phyloP scores from a whole-genome alignment of 2,888 invertebrate genomes.

The Osmoderma eremita region DNA sequence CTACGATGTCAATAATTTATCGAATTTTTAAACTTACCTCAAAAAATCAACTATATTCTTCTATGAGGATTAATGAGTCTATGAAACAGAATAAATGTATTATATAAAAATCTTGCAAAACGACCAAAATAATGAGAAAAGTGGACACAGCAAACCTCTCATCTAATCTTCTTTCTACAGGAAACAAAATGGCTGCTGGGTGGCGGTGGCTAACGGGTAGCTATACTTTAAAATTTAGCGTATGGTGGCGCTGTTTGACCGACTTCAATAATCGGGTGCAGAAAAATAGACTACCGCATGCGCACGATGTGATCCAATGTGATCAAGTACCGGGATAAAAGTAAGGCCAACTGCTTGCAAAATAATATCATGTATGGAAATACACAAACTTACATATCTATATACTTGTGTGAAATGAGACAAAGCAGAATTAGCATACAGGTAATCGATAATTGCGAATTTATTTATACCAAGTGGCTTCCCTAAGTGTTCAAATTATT shows the following conservation, averaged over 20 bases:
- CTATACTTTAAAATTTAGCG: not conserved
- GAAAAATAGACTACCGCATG: not conserved
- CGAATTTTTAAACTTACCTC: constrained; percentile 47
- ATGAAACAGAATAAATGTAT: constrained; percentile 31
- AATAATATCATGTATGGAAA: too few relatives aligned
- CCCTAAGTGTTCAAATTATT: too few relatives aligned
- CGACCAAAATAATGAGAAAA: constrained; percentile 35
- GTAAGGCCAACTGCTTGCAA: too few relatives aligned
- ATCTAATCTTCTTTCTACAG: constrained; percentile 33
- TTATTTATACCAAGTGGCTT: too few relatives aligned
- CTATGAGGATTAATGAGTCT: constrained; percentile 40
- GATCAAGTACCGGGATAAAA: too few relatives aligned
- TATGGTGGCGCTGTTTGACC: constrained; percentile 10
- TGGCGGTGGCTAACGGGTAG: not conserved
- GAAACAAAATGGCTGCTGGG: constrained; percentile 43
- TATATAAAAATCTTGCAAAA: constrained; percentile 40
- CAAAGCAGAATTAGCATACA: too few relatives aligned
- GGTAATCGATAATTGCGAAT: too few relatives aligned
- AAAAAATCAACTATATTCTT: constrained; percentile 43
- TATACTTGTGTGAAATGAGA: too few relatives aligned
- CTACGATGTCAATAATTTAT: constrained; percentile 43
- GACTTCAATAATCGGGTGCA: too few relatives aligned
- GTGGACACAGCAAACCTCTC: constrained; percentile 36
- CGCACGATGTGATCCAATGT: too few relatives aligned
- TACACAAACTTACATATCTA: too few relatives aligned